Conservation (phyloP, 2,888 invertebrate genomes). For the Apodemia duryi region DNA sequence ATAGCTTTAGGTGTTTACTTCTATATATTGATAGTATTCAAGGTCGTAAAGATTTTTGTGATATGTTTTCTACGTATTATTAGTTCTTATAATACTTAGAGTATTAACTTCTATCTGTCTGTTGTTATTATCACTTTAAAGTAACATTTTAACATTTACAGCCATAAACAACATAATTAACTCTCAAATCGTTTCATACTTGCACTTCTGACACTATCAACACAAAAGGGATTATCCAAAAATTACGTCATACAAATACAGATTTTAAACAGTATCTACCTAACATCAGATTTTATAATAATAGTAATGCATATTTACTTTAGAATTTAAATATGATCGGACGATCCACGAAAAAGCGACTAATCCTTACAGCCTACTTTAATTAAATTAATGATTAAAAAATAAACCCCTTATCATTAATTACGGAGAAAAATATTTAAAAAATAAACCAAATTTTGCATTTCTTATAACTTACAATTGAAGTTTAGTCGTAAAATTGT, state of each 20-base stretch:
- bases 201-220: not conserved
- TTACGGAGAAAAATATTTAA: too few relatives aligned
- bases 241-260: not conserved
- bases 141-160: not conserved
- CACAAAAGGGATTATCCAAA: slow-evolving; percentile 5
- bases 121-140: not conserved
- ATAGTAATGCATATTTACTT: too few relatives aligned
- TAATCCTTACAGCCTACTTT: too few relatives aligned
- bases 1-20: not conserved
- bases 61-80: not conserved
- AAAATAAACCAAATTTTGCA: too few relatives aligned
- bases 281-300: too few relatives aligned
- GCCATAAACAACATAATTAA: not conserved
- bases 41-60: not conserved
- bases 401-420: too few relatives aligned
- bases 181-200: not conserved
- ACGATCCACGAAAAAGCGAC: too few relatives aligned
- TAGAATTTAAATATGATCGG: too few relatives aligned
- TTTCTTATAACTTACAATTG: too few relatives aligned
- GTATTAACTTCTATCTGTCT: not conserved
- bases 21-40: not conserved
- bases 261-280: too few relatives aligned
- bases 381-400: too few relatives aligned
- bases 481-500: too few relatives aligned
- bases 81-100: not conserved